Conservation (phyloP, 2,113 vertebrate species). For the Oreochromis spilurus region DNA sequence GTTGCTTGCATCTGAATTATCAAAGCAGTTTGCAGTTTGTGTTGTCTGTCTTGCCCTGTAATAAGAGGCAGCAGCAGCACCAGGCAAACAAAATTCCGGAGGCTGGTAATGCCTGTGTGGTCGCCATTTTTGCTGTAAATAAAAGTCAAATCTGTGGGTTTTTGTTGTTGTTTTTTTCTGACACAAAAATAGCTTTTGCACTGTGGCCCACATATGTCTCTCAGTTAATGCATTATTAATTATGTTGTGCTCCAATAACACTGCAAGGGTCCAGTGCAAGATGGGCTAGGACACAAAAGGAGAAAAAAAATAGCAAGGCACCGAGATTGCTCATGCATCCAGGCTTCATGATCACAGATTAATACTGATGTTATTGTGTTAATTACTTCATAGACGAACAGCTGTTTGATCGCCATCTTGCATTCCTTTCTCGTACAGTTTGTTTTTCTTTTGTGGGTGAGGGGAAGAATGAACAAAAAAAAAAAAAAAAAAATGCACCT, state of each 20-base stretch:
- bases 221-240: constrained; percentile 59
- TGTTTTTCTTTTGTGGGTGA: background rate
- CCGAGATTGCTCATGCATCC: background rate
- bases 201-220: constrained; percentile 13
- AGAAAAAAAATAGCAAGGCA: background rate
- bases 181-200: constrained; percentile 37
- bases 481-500: background rate
- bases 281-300: background rate
- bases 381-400: constrained; percentile 1
- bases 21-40: background rate
- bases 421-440: background rate
- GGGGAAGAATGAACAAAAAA: background rate
- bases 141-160: constrained; percentile 15
- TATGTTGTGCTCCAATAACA: constrained; percentile 35
- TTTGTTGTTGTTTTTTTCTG: constrained; percentile 21
- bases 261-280: constrained; percentile 21
- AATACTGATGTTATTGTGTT: background rate
- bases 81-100: background rate
- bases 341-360: background rate
- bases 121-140: background rate
- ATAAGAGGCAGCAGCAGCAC: background rate
- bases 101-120: background rate
- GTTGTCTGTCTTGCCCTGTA: background rate
- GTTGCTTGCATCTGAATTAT: background rate
- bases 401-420: background rate